Evolutionary conservation across 2,797 vertebrate species (phyloP).

Genomic region (Coilia nasus): DNA sequence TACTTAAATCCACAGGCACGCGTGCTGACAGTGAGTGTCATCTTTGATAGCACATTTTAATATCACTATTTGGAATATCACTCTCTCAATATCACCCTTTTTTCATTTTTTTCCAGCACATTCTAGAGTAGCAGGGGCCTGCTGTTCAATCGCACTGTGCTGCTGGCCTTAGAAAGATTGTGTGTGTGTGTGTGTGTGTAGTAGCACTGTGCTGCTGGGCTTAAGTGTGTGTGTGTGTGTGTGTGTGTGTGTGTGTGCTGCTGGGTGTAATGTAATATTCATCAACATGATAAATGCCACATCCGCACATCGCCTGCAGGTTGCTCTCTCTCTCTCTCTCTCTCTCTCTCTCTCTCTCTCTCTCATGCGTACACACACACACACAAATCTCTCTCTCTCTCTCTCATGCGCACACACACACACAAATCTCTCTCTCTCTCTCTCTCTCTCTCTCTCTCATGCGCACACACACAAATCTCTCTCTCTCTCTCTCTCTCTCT

Average conservation of each 20-base stretch:
- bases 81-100: too few species aligned
- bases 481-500: too few species aligned
- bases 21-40: neutral
- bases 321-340: neutral
- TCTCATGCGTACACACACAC: too few species aligned
- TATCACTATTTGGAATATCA: neutral
- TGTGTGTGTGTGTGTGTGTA: too few species aligned
- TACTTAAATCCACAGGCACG: neutral
- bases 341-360: too few species aligned
- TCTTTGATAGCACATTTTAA: neutral
- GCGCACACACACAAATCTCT: too few species aligned
- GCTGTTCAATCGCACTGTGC: too few species aligned
- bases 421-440: neutral
- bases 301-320: neutral
- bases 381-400: too few species aligned
- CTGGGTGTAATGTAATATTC: neutral
- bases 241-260: constrained; percentile 6
- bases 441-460: neutral
- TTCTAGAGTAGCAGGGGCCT: neutral
- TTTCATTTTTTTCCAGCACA: neutral
- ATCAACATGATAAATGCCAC: constrained; percentile 6
- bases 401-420: too few species aligned
- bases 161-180: too few species aligned
- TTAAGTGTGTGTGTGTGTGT: neutral
- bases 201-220: too few species aligned